A percentile compares a stretch with the other conserved stretches of the same genome.
Conservation (phyloP, 2,888 invertebrate species). For the Stictocephala bisonia region DNA sequence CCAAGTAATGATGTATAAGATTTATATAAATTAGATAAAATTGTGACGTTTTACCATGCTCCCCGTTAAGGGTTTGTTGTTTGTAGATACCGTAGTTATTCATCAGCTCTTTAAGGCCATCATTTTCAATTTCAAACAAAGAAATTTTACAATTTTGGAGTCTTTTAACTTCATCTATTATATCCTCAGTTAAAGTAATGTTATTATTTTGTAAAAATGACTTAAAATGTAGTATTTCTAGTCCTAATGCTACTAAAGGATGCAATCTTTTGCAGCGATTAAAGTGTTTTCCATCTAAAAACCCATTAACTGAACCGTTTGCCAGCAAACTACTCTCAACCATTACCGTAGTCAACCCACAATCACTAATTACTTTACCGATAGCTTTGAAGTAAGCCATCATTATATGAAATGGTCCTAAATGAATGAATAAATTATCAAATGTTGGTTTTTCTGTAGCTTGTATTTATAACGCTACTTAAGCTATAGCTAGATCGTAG, state of each 20-base stretch:
- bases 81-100: background rate
- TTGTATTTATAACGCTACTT: constrained; percentile 59
- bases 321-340: constrained; percentile 55
- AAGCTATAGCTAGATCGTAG: constrained; percentile 61
- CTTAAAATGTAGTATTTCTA: constrained; percentile 49
- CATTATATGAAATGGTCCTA: constrained; percentile 62
- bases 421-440: constrained; percentile 62
- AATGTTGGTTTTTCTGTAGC: constrained; percentile 58
- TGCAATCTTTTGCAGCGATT: constrained; percentile 54
- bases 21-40: constrained; percentile 60
- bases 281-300: constrained; percentile 52
- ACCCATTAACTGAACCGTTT: constrained; percentile 55
- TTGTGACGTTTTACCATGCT: constrained; percentile 61
- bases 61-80: constrained; percentile 48
- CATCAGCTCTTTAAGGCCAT: background rate
- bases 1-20: constrained; percentile 58
- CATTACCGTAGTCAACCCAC: constrained; percentile 41
- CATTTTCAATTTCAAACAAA: background rate
- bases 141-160: background rate
- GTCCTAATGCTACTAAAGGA: constrained; percentile 52
- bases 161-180: background rate
- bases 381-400: constrained; percentile 61
- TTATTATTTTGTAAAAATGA: background rate
- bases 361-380: constrained; percentile 59
- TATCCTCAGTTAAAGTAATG: background rate